Evolutionary conservation across 2,888 invertebrate species (phyloP), one percentile per base, ranked within the genome.

Genomic region (Cyaniris semiargus): DNA sequence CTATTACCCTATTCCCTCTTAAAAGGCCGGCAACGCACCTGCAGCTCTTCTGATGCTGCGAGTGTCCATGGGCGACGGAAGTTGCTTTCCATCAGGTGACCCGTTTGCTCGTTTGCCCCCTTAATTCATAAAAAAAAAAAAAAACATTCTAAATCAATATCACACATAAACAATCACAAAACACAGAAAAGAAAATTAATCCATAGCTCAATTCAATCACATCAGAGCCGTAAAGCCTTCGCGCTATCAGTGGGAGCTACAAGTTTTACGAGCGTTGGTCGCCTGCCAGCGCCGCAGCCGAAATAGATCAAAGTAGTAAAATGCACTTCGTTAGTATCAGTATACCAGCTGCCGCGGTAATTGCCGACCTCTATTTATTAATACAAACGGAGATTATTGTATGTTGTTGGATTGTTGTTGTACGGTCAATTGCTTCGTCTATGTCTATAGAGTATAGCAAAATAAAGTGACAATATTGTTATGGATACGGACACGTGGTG

Each of bases 271-370:
- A 27, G 10, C 53, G 38, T 60, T 77, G 77, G 77, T 71, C 72
- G 23, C 38, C 71, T 38, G 77, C 77, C 77, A 77, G 72, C 71
- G 23, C 76, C 76, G 34, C 77, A 60, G 58, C 77, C 77, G 60
- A 77, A 77, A 77, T 77, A 72, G 60, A 77, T 77, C 77, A 72
- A 77, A 77, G 72, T 56, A 58, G 58, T 58, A 72, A 76, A 76
- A 70, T 71, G 71, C 76, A 76, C 76, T 76, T 76, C 76, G 71
- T 70, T 56, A 56, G 56, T 76, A 70, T 34, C 75, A 48, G 48
- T 48, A 48, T 48, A 15, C 48, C 21, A 58, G 66, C 66, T 66
- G 60, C 18, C 60, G 23, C 10, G 38, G 76, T 76, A 66, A 66
- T 66, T 66, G 23, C 27, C 27, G 27, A 66, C 27, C 66, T 66